A percentile compares a stretch with the other conserved stretches of the same genome.
phyloP scores from a whole-genome alignment of 2,113 vertebrate species.

The Vulpes lagopus region DNA sequence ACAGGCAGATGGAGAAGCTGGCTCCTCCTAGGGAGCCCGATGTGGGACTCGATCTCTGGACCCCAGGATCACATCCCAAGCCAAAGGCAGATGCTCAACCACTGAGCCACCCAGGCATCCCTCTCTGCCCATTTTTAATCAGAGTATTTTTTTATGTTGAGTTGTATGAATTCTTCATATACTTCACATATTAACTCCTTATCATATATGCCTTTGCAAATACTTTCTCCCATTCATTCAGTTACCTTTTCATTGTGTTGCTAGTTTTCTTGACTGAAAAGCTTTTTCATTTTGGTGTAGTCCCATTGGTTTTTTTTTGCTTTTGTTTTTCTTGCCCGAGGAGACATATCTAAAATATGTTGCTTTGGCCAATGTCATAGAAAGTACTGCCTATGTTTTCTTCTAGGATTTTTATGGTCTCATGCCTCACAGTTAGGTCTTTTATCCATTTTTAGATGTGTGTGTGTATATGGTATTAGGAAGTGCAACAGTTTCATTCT shows the following conservation, averaged over 20 bases:
- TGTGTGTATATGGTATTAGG: not conserved
- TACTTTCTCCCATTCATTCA: not conserved
- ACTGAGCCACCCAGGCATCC: too few species aligned
- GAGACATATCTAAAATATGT: not conserved
- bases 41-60: too few species aligned
- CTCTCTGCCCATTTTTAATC: not conserved
- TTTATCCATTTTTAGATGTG: not conserved
- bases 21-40: too few species aligned
- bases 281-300: not conserved
- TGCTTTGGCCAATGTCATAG: not conserved
- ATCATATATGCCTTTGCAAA: not conserved
- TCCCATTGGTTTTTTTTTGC: not conserved
- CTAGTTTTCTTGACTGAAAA: not conserved
- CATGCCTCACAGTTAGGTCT: not conserved
- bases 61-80: too few species aligned
- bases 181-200: not conserved
- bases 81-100: too few species aligned
- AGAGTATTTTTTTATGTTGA: not conserved
- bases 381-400: not conserved
- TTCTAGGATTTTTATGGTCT: not conserved
- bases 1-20: too few species aligned
- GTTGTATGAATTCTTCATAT: not conserved
- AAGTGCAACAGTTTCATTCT: not conserved
- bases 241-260: not conserved
- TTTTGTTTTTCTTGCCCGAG: not conserved